These are phyloP conservation scores for Blomia tropicalis DNA, from an alignment of 2,888 invertebrate species.

Conservation along the genomic window DNA sequence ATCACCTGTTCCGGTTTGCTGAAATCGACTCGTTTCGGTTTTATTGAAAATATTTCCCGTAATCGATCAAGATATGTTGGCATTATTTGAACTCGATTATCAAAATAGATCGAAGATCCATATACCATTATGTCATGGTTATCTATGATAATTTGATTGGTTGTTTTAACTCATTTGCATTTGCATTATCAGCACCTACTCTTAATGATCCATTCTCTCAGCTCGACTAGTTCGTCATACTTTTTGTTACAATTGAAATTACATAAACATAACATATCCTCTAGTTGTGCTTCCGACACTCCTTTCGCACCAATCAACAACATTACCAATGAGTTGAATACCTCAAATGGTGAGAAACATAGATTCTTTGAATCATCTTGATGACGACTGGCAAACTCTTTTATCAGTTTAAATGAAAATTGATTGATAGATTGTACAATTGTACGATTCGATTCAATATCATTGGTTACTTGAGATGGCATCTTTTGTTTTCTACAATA, in stretches of 20 bases:
- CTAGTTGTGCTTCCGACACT: slow-evolving; percentile 8
- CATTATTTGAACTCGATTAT: slow-evolving; percentile 5
- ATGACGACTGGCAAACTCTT: slow-evolving; percentile 17
- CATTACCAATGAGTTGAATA: slow-evolving; percentile 22
- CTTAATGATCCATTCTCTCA: slow-evolving; percentile 13
- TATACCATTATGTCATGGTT: slow-evolving; percentile 23
- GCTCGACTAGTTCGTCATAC: not conserved
- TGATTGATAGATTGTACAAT: slow-evolving; percentile 12
- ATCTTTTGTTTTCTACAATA: too few relatives aligned
- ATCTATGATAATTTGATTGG: not conserved
- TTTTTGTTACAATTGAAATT: not conserved
- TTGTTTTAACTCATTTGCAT: not conserved
- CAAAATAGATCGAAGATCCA: slow-evolving; percentile 17
- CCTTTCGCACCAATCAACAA: slow-evolving; percentile 21
- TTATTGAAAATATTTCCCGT: slow-evolving; percentile 14
- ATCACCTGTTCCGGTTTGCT: not conserved
- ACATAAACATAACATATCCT: slow-evolving; percentile 10
- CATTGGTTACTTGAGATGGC: not conserved
- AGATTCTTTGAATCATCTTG: slow-evolving; percentile 18
- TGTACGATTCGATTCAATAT: not conserved
- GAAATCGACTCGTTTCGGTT: slow-evolving; percentile 23
- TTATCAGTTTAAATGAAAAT: slow-evolving; percentile 22
- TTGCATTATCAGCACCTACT: not conserved
- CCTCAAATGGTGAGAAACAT: slow-evolving; percentile 18
- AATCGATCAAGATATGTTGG: slow-evolving; percentile 2